Evolutionary conservation across 1,140 invertebrate genomes (phyloP).

Genomic region (Formica selysi): DNA sequence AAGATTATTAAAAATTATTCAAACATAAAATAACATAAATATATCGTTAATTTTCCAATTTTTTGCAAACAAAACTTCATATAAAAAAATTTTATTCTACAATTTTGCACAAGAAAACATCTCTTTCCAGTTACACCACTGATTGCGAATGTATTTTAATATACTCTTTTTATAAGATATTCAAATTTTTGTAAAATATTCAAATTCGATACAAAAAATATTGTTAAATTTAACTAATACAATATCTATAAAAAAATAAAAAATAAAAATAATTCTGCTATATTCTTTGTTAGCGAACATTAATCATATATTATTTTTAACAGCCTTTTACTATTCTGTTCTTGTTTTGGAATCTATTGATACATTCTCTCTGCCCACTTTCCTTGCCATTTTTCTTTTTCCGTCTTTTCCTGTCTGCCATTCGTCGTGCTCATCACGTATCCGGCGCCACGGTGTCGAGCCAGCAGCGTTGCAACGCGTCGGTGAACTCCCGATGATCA

Average conservation of each 20-base stretch:
- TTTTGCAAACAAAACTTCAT: too few relatives aligned
- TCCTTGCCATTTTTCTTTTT: constrained; percentile 34
- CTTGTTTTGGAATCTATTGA: constrained; percentile 33
- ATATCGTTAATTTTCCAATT: too few relatives aligned
- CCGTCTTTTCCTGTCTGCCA: neutral
- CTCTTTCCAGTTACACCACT: too few relatives aligned
- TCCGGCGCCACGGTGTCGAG: constrained; percentile 72
- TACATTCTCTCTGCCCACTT: neutral
- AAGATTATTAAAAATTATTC: too few relatives aligned
- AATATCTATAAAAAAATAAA: neutral
- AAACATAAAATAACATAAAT: too few relatives aligned
- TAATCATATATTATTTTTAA: neutral
- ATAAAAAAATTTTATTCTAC: too few relatives aligned
- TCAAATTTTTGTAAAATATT: neutral
- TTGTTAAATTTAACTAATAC: neutral
- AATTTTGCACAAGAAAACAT: too few relatives aligned
- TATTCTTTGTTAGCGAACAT: neutral
- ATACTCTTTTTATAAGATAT: too few relatives aligned
- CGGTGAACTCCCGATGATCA: constrained; percentile 43
- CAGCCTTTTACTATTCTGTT: constrained; percentile 30
- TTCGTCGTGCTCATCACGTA: constrained; percentile 63
- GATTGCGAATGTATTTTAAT: too few relatives aligned
- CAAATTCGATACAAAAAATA: neutral
- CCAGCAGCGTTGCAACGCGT: constrained; percentile 65
- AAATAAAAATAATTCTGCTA: constrained; percentile 23